Evolutionary conservation across 2,888 invertebrate species (phyloP), one percentile per base, ranked within the genome.

Genomic region (Ophraella communa): DNA sequence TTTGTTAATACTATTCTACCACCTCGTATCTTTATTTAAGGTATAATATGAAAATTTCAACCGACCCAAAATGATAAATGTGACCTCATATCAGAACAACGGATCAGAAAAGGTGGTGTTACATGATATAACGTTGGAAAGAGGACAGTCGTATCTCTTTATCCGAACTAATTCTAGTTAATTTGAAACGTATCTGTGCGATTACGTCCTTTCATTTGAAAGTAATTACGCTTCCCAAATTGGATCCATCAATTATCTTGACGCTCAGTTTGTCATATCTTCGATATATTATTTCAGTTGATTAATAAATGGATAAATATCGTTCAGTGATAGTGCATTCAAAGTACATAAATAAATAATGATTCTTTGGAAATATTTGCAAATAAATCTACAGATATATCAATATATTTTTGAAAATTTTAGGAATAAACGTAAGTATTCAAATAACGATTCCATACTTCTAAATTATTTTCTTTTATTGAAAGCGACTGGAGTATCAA

Each of bases 221-320:
- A 67, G 69, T 71, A 69, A 74, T 74, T 72, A 71, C 66, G 67
- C 66, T 53, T 69, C 66, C 70, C 64, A 71, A 73, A 74, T 73
- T 70, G 62, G 65, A 72, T 72, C 67, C 73, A 72, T 74, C 70
- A 71, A 73, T 74, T 70, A 69, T 65, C 66, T 69, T 70, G 72
- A 69, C 70, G 62, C 66, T 68, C 62, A 65, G 66, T 71, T 70
- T 71, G 70, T 73, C 71, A 71, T 65, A 67, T 62, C 44, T 60
- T 39, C 56, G 67, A 64, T 65, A n/a, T n/a, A 62, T 56, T 66
- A 62, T 66, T 63, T 70, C 64, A 52, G 44, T 52, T 47, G 8
- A 24, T 53, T 63, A 55, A 64, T 57, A 58, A 57, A 49, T 54
- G 58, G 44, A 47, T 30, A 27, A 24, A 44, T 27, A 24, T 24